These are phyloP conservation scores for Callipepla californica DNA, from an alignment of 2,113 vertebrate species.

Conservation along the genomic window DNA sequence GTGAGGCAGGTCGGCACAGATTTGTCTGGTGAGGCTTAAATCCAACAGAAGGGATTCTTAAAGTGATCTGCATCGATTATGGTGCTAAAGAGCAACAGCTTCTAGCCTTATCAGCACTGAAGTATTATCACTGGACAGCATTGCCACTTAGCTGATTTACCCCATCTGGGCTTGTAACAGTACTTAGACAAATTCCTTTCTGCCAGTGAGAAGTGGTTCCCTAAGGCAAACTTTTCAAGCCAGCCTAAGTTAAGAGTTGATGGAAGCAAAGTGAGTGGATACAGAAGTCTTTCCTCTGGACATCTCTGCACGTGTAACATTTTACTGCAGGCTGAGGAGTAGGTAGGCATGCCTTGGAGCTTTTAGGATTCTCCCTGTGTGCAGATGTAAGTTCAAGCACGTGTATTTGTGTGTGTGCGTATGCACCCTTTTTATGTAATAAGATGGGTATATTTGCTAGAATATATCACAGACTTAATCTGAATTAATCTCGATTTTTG, in stretches of 20 bases:
- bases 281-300: not conserved
- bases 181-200: not conserved
- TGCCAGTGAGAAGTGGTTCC: conserved; percentile 23
- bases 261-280: conserved; percentile 24
- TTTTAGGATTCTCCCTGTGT: not conserved
- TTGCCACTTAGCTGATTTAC: not conserved
- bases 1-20: not conserved
- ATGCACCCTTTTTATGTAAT: not conserved
- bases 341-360: not conserved
- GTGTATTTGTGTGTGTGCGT: accelerated
- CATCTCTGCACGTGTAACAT: not conserved
- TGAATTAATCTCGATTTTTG: not conserved
- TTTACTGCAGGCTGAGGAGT: not conserved
- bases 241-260: not conserved
- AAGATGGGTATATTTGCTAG: not conserved
- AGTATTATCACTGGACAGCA: not conserved
- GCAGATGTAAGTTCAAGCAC: not conserved
- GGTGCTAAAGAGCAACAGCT: not conserved
- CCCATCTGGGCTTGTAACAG: not conserved
- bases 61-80: not conserved
- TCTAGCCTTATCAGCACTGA: not conserved
- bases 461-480: not conserved
- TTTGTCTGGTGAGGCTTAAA: not conserved
- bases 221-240: not conserved
- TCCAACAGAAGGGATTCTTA: not conserved